Evolutionary conservation across 2,888 invertebrate species (phyloP).

Genomic region (Herminia tarsipennalis): DNA sequence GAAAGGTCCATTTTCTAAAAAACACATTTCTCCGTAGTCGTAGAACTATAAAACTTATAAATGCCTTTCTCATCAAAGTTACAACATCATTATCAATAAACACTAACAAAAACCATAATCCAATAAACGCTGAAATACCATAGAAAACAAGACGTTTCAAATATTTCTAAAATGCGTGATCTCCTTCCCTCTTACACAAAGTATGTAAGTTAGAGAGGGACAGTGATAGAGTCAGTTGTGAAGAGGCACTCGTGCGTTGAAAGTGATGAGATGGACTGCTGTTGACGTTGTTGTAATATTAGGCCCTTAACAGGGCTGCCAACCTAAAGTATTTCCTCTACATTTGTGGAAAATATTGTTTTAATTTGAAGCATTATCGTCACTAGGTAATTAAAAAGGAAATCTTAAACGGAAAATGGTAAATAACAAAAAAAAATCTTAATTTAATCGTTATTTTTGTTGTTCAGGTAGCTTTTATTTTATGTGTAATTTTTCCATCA

Average conservation of each 20-base stretch:
- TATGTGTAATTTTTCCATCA: too few species aligned
- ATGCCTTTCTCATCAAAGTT: slow-evolving; percentile 14
- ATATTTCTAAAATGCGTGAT: slow-evolving; percentile 39
- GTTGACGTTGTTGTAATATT: slow-evolving; percentile 31
- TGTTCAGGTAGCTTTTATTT: too few species aligned
- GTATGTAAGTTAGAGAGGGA: slow-evolving; percentile 29
- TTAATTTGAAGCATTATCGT: too few species aligned
- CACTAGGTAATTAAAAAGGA: too few species aligned
- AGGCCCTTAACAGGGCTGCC: slow-evolving; percentile 34
- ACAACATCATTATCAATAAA: slow-evolving; percentile 33
- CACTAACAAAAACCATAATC: slow-evolving; percentile 36
- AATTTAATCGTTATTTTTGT: too few species aligned
- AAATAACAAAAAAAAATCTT: too few species aligned
- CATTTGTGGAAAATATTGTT: too few species aligned
- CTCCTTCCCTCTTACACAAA: slow-evolving; percentile 18
- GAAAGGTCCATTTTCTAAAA: too few species aligned
- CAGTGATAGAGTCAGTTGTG: slow-evolving; percentile 15
- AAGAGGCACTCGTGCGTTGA: slow-evolving; percentile 60
- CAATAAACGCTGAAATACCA: slow-evolving; percentile 33
- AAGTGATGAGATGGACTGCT: slow-evolving; percentile 47
- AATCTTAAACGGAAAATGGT: slow-evolving; percentile 1
- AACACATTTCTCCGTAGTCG: too few species aligned
- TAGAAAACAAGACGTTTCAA: slow-evolving; percentile 38
- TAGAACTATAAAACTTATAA: background rate
- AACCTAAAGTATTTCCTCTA: too few species aligned